phyloP scores from a whole-genome alignment of 2,888 invertebrate genomes.

The Folsomia candida region DNA sequence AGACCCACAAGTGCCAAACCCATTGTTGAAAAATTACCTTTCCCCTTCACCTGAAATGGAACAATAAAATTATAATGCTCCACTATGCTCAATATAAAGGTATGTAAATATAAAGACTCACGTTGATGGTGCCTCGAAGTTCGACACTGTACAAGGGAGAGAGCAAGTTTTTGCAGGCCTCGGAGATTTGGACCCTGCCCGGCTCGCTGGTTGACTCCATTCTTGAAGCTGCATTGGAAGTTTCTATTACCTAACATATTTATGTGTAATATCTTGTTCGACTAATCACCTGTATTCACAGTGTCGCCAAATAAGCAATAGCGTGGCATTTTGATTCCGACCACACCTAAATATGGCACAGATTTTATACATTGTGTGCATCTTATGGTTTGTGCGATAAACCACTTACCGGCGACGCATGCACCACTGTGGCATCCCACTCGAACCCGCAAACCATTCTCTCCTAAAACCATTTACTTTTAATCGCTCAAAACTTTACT shows the following conservation, averaged over 20 bases:
- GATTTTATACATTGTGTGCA: conserved; percentile 25
- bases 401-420: conserved; percentile 88
- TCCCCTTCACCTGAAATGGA: no score
- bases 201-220: conserved; percentile 91
- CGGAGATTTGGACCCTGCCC: conserved; percentile 93
- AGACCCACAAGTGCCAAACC: no score
- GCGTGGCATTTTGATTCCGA: conserved; percentile 71
- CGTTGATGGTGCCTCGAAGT: no score
- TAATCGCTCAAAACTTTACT: no score
- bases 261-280: not conserved
- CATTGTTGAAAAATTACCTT: no score
- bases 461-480: not conserved
- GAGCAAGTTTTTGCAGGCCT: conserved; percentile 76
- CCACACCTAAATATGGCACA: conserved; percentile 56
- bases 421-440: conserved; percentile 88
- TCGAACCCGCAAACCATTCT: conserved; percentile 64
- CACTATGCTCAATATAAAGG: no score
- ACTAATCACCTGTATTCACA: conserved; percentile 65
- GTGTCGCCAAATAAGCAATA: conserved; percentile 87
- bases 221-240: conserved; percentile 53
- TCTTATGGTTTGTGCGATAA: no score
- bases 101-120: no score
- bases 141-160: conserved; percentile 67
- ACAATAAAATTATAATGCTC: no score
- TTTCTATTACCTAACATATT: not conserved